These are phyloP conservation scores for Tyria jacobaeae DNA, from an alignment of 2,888 invertebrate genomes.

Conservation along the genomic window DNA sequence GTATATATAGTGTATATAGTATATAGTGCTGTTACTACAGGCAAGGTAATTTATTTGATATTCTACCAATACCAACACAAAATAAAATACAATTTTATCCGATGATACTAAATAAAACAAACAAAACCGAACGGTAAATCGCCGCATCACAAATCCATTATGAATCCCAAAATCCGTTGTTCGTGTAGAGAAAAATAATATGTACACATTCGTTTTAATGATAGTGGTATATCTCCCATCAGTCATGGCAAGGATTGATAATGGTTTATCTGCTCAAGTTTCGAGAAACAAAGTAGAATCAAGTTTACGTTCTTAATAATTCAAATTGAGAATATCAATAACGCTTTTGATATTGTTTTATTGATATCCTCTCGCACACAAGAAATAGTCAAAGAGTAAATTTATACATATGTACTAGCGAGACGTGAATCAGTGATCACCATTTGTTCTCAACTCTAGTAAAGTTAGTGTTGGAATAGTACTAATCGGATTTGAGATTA, in stretches of 20 bases:
- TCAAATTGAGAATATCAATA: too few relatives aligned
- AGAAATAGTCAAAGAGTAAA: too few relatives aligned
- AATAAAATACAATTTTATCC: background rate
- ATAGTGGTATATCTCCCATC: background rate
- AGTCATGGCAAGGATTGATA: background rate
- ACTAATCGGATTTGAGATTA: too few relatives aligned
- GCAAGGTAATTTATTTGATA: background rate
- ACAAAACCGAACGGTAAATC: slow-evolving; percentile 3
- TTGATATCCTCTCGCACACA: too few relatives aligned
- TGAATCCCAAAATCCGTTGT: slow-evolving; percentile 25
- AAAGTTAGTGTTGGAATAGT: too few relatives aligned
- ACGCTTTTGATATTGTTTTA: too few relatives aligned
- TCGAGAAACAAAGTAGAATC: background rate
- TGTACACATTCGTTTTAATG: slow-evolving; percentile 31
- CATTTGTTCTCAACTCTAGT: too few relatives aligned
- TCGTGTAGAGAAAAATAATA: slow-evolving; percentile 19
- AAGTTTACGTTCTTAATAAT: background rate
- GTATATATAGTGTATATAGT: too few relatives aligned
- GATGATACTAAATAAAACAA: slow-evolving; percentile 7
- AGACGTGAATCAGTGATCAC: too few relatives aligned
- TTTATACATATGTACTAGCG: too few relatives aligned
- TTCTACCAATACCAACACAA: too few relatives aligned
- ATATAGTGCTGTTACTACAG: too few relatives aligned
- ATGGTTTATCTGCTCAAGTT: background rate
- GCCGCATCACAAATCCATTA: slow-evolving; percentile 6